These are phyloP conservation scores for Drosophila funebris DNA, from an alignment of 1,140 invertebrate species.

Conservation along the genomic window DNA sequence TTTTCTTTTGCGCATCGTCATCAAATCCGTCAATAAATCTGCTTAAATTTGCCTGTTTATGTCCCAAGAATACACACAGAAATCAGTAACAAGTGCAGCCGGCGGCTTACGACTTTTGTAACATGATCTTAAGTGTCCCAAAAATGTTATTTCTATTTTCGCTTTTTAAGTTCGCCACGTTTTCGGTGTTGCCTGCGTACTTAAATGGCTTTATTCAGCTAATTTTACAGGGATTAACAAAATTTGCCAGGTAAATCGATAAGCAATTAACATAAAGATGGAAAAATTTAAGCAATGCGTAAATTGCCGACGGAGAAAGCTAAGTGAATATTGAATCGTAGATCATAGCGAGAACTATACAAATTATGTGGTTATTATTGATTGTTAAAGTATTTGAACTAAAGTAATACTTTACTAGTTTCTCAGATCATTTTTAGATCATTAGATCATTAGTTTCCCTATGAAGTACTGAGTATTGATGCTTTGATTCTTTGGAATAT, in stretches of 20 bases:
- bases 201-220: not conserved
- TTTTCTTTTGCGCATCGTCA: conserved; percentile 11
- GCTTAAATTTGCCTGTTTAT: conserved; percentile 47
- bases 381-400: no score
- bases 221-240: not conserved
- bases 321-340: not conserved
- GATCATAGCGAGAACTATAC: not conserved
- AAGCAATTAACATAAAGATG: not conserved
- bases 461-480: no score
- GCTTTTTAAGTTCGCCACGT: not conserved
- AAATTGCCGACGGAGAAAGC: not conserved
- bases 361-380: no score
- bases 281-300: not conserved
- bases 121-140: conserved; percentile 50
- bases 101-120: conserved; percentile 55
- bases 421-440: no score
- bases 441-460: no score
- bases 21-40: conserved; percentile 53
- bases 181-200: not conserved
- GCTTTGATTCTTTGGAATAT: no score
- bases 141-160: conserved; percentile 19
- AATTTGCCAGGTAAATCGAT: not conserved
- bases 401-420: no score
- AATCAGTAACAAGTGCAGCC: conserved; percentile 30
- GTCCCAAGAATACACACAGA: conserved; percentile 6